Percentiles rank a stretch among this genome's conserved stretches.
Conservation (phyloP, 2,113 vertebrate species). For the Lophius piscatorius region DNA sequence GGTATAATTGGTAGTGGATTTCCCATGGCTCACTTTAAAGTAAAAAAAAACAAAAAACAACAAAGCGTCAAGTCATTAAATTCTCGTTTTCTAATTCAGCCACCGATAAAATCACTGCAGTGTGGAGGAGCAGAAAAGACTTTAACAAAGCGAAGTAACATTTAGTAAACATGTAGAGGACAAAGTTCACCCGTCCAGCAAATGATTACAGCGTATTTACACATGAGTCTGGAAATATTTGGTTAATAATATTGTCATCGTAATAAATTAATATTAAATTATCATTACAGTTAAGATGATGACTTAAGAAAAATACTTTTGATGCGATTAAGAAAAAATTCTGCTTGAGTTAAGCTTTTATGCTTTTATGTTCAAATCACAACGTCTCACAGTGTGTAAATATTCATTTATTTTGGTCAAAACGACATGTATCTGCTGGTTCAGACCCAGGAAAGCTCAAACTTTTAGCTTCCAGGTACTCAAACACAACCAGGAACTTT, state of each 20-base stretch:
- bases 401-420: too few species aligned
- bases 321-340: too few species aligned
- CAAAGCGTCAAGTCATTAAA: constrained; percentile 3
- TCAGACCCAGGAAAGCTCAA: too few species aligned
- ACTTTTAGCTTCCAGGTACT: too few species aligned
- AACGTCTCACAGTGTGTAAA: too few species aligned
- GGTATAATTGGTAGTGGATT: constrained; percentile 52
- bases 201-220: constrained; percentile 48
- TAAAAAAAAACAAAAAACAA: background rate
- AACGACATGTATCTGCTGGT: too few species aligned
- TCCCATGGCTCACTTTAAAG: constrained; percentile 32
- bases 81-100: background rate
- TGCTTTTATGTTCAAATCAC: too few species aligned
- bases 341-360: too few species aligned
- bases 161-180: constrained; percentile 15
- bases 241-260: background rate
- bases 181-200: constrained; percentile 63
- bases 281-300: too few species aligned
- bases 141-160: background rate
- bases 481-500: too few species aligned
- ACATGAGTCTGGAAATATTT: background rate
- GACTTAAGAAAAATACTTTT: too few species aligned
- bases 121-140: background rate
- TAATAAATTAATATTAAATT: too few species aligned
- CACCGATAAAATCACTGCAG: background rate